Conservation (phyloP, 2,888 invertebrate genomes). For the Helleia helle region DNA sequence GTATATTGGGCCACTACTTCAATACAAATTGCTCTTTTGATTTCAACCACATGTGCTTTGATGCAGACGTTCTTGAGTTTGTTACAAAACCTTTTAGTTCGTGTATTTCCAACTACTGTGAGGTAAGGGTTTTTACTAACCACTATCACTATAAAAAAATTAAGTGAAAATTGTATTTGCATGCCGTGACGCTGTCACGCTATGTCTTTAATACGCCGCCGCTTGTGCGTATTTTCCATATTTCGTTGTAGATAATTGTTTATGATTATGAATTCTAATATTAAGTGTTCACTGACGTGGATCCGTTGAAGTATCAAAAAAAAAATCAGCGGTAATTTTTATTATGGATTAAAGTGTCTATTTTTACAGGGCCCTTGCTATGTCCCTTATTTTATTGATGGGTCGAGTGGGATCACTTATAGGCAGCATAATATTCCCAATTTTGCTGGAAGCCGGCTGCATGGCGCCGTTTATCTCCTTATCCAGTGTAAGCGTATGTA, state of each 20-base stretch:
- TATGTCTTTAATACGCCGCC: too few relatives aligned
- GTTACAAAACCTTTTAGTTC: constrained; percentile 33
- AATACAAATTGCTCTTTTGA: constrained; percentile 33
- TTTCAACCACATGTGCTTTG: constrained; percentile 35
- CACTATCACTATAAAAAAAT: too few relatives aligned
- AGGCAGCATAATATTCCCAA: constrained; percentile 39
- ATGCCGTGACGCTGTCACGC: too few relatives aligned
- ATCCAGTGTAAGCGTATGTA: constrained; percentile 30
- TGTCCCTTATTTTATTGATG: constrained; percentile 34
- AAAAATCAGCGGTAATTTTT: too few relatives aligned
- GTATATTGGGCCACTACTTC: constrained; percentile 38
- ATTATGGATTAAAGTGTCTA: too few relatives aligned
- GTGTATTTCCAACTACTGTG: constrained; percentile 40
- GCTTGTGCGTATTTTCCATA: too few relatives aligned
- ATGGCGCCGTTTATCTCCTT: constrained; percentile 38
- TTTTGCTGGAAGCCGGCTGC: constrained; percentile 34
- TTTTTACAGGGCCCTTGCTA: constrained; percentile 32
- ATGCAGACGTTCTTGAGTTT: constrained; percentile 35
- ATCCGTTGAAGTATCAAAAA: too few relatives aligned
- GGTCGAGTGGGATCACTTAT: constrained; percentile 38
- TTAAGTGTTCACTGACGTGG: too few relatives aligned
- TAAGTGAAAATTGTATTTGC: too few relatives aligned
- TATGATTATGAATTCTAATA: too few relatives aligned
- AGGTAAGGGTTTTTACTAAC: too few relatives aligned
- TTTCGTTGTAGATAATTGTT: too few relatives aligned